phyloP scores from a whole-genome alignment of 2,797 vertebrate genomes.

The Limosa lapponica region DNA sequence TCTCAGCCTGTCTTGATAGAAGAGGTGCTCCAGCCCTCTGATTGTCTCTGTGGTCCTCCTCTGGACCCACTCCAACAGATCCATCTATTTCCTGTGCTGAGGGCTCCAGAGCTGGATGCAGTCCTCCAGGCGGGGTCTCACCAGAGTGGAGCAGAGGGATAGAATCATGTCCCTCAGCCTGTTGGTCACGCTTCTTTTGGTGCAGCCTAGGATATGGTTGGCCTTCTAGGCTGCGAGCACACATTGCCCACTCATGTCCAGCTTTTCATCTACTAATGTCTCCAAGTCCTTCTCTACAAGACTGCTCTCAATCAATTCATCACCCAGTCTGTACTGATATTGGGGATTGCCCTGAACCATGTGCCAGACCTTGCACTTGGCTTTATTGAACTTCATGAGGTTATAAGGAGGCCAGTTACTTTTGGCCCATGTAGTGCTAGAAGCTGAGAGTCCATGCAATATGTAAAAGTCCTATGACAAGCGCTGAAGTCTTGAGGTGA shows the following conservation, averaged over 20 bases:
- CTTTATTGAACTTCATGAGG: background rate
- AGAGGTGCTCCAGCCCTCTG: background rate
- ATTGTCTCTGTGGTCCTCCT: background rate
- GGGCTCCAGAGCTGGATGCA: background rate
- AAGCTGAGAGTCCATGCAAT: background rate
- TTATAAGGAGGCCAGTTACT: background rate
- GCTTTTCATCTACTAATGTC: background rate
- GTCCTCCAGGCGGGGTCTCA: background rate
- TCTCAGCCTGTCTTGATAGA: background rate
- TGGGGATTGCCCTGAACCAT: background rate
- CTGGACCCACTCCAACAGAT: background rate
- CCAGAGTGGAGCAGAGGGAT: fast-evolving
- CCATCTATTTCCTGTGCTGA: background rate
- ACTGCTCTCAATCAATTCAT: background rate
- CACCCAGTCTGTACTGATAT: background rate
- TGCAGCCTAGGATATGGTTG: background rate
- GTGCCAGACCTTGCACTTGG: background rate
- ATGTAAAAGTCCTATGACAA: background rate
- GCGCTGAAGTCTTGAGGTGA: background rate
- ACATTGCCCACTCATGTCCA: background rate
- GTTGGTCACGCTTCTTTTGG: background rate
- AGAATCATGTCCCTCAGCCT: background rate
- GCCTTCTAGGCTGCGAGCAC: background rate
- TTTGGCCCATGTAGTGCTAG: background rate
- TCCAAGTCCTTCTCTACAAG: background rate